phyloP scores from a whole-genome alignment of 2,797 vertebrate species.

The Buphagus erythrorhynchus region DNA sequence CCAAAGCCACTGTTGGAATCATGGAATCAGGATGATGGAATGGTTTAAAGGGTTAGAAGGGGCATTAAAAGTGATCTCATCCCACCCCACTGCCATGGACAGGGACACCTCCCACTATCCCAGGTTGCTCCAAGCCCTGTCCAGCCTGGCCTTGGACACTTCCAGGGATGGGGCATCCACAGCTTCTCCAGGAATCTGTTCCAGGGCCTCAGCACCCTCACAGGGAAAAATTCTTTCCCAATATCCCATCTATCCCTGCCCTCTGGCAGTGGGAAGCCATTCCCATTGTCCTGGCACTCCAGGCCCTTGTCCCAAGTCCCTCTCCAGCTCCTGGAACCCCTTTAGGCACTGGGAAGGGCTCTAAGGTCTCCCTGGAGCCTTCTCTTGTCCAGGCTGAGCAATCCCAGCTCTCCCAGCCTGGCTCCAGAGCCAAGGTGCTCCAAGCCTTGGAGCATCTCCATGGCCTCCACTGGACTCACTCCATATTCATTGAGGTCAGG shows the following conservation, averaged over 20 bases:
- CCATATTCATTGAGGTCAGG: not conserved
- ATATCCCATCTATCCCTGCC: rapidly evolving
- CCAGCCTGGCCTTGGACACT: not conserved
- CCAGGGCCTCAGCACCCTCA: not conserved
- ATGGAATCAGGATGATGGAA: not conserved
- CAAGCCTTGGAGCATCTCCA: not conserved
- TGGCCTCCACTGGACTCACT: not conserved
- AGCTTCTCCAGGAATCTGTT: not conserved
- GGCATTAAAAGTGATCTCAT: not conserved
- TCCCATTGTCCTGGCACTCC: not conserved
- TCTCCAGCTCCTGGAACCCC: not conserved
- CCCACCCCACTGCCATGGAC: too few relatives aligned
- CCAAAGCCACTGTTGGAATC: not conserved
- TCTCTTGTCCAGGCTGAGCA: not conserved
- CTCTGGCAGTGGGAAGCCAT: not conserved
- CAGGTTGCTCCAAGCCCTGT: not conserved
- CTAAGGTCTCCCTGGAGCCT: not conserved
- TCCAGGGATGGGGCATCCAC: not conserved
- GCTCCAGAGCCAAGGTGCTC: not conserved
- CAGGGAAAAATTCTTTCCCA: not conserved
- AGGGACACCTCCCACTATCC: not conserved
- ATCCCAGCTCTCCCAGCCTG: not conserved
- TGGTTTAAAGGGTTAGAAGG: not conserved
- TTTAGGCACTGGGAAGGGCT: not conserved
- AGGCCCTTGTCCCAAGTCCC: not conserved